phyloP scores from a whole-genome alignment of 2,888 invertebrate genomes.

The Molanna angustata region DNA sequence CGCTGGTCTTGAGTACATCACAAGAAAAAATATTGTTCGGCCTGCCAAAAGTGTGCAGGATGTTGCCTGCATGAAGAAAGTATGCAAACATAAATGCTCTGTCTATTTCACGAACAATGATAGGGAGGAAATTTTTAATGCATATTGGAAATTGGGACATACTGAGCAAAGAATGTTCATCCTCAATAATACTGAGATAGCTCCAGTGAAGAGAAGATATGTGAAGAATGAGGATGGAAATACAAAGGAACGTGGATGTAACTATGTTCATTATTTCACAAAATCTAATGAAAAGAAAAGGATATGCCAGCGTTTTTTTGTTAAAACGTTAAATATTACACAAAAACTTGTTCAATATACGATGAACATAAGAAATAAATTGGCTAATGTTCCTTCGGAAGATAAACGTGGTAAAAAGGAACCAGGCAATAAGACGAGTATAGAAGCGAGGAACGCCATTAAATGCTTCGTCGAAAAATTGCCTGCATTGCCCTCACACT shows the following conservation, averaged over 20 bases:
- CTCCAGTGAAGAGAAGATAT: conserved; percentile 5
- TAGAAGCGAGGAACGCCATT: background rate
- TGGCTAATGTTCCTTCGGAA: background rate
- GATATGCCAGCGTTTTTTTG: conserved; percentile 1
- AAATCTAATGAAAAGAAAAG: background rate
- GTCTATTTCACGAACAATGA: background rate
- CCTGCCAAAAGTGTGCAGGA: conserved; percentile 2
- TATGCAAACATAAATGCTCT: conserved; percentile 2
- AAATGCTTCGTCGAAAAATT: background rate
- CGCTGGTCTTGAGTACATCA: background rate
- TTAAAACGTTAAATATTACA: background rate
- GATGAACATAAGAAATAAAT: background rate
- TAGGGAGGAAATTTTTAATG: background rate
- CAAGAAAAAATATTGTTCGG: background rate
- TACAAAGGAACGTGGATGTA: conserved; percentile 3
- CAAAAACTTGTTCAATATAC: conserved; percentile 3
- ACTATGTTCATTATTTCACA: background rate
- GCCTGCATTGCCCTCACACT: background rate
- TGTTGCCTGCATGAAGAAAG: conserved; percentile 4
- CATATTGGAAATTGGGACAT: conserved; percentile 2
- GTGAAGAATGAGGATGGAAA: background rate
- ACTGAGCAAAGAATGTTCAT: conserved; percentile 1
- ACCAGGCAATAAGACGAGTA: background rate
- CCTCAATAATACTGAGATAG: conserved; percentile 1
- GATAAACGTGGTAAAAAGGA: conserved; percentile 4